These are phyloP conservation scores for Corythucha ciliata DNA, from an alignment of 2,888 invertebrate genomes.

Conservation along the genomic window DNA sequence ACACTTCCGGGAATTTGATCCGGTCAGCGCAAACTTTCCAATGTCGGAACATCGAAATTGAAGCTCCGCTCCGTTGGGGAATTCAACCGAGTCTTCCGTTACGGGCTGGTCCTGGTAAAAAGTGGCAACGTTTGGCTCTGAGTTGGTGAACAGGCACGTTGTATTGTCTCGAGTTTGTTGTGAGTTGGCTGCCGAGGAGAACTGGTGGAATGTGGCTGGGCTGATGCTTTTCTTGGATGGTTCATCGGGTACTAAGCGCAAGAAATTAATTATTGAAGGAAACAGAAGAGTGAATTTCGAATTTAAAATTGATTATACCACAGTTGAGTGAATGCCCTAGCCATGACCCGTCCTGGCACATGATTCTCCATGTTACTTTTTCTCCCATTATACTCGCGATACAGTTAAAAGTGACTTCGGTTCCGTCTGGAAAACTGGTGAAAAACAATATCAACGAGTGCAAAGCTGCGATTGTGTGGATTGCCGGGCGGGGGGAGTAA, in stretches of 20 bases:
- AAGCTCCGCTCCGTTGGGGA: constrained; percentile 62
- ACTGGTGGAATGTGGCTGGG: neutral
- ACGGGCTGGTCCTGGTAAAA: constrained; percentile 73
- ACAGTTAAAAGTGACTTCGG: constrained; percentile 74
- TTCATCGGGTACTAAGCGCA: neutral
- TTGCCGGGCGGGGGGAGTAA: constrained; percentile 1
- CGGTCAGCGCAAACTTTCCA: constrained; percentile 76
- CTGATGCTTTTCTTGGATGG: neutral
- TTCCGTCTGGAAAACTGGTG: constrained; percentile 61
- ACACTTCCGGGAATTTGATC: constrained; percentile 61
- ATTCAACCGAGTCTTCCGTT: constrained; percentile 64
- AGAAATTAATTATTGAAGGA: neutral
- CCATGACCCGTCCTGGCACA: constrained; percentile 78
- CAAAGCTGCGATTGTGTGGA: neutral
- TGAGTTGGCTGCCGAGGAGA: neutral
- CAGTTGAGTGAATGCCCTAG: constrained; percentile 70
- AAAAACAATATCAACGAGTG: neutral
- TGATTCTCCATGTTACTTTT: constrained; percentile 73
- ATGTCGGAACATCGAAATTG: constrained; percentile 67
- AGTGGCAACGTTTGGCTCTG: constrained; percentile 68
- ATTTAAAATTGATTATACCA: constrained; percentile 46
- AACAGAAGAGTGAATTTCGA: neutral
- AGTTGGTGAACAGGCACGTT: constrained; percentile 65
- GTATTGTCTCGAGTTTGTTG: constrained; percentile 47
- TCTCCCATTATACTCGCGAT: constrained; percentile 72